These are phyloP conservation scores for Julus scanicus DNA, from an alignment of 2,888 invertebrate genomes.

Conservation along the genomic window DNA sequence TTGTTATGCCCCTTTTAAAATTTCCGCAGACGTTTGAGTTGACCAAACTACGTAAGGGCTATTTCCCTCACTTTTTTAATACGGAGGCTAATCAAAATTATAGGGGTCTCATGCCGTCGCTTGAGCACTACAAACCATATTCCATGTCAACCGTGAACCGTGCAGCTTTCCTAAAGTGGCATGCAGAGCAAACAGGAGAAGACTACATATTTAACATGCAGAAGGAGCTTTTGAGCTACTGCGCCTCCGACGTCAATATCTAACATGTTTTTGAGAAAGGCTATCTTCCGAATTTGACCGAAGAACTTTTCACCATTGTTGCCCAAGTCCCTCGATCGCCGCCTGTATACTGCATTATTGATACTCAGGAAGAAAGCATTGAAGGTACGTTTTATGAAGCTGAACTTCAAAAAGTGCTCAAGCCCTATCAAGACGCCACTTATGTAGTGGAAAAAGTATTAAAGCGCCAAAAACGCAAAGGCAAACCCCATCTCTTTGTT, in stretches of 20 bases:
- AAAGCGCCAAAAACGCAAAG: conserved; percentile 56
- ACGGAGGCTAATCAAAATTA: too few relatives aligned
- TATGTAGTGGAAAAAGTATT: conserved; percentile 61
- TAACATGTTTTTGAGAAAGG: conserved; percentile 56
- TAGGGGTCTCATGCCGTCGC: too few relatives aligned
- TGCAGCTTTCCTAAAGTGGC: background rate
- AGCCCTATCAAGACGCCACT: background rate
- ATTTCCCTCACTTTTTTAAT: too few relatives aligned
- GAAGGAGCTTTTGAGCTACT: background rate
- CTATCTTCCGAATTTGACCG: conserved; percentile 53
- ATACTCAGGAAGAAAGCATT: conserved; percentile 60
- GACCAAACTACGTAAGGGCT: too few relatives aligned
- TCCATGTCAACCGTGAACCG: background rate
- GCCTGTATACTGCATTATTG: conserved; percentile 61
- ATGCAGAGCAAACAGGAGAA: background rate
- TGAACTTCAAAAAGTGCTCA: conserved; percentile 60
- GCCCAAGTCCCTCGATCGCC: conserved; percentile 59
- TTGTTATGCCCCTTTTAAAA: background rate
- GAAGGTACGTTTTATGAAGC: conserved; percentile 61
- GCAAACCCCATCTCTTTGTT: conserved; percentile 59
- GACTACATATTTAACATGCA: background rate
- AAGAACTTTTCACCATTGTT: conserved; percentile 61
- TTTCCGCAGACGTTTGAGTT: background rate
- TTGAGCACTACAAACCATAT: background rate
- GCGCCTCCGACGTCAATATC: background rate